These are phyloP conservation scores for Ips nitidus DNA, from an alignment of 1,140 invertebrate species.

Conservation along the genomic window DNA sequence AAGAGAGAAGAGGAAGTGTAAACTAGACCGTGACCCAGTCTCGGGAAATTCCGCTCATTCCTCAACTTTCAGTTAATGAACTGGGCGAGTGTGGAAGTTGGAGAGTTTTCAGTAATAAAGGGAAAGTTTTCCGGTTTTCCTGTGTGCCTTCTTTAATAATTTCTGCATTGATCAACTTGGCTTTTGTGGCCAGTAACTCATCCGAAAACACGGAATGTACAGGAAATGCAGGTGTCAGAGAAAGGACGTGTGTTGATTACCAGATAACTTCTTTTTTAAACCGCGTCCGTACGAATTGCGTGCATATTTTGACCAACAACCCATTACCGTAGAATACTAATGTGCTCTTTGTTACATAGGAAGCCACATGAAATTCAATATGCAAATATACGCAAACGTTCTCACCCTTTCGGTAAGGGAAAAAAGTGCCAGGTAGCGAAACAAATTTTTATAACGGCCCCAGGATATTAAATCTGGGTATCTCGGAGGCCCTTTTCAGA, in stretches of 20 bases:
- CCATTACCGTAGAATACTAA: background rate
- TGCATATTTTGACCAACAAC: background rate
- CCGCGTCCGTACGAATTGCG: slow-evolving; percentile 9
- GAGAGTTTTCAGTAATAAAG: slow-evolving; percentile 19
- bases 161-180: too few species aligned
- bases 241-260: slow-evolving; percentile 28
- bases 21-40: slow-evolving; percentile 36
- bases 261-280: slow-evolving; percentile 26
- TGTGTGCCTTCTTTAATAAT: too few species aligned
- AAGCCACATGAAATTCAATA: background rate
- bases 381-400: slow-evolving; percentile 5
- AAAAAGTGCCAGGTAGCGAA: slow-evolving; percentile 26
- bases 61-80: slow-evolving; percentile 33
- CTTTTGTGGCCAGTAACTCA: slow-evolving; percentile 7
- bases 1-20: slow-evolving; percentile 28
- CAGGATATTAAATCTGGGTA: slow-evolving; percentile 30
- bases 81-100: slow-evolving; percentile 20
- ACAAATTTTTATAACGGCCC: slow-evolving; percentile 27
- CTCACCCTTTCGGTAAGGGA: background rate
- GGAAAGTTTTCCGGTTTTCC: slow-evolving; percentile 16
- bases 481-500: slow-evolving; percentile 30
- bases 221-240: slow-evolving; percentile 34
- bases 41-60: slow-evolving; percentile 21
- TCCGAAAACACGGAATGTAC: slow-evolving; percentile 33
- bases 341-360: background rate